These are phyloP conservation scores for Cydia amplana DNA, from an alignment of 1,140 invertebrate species.

Conservation along the genomic window DNA sequence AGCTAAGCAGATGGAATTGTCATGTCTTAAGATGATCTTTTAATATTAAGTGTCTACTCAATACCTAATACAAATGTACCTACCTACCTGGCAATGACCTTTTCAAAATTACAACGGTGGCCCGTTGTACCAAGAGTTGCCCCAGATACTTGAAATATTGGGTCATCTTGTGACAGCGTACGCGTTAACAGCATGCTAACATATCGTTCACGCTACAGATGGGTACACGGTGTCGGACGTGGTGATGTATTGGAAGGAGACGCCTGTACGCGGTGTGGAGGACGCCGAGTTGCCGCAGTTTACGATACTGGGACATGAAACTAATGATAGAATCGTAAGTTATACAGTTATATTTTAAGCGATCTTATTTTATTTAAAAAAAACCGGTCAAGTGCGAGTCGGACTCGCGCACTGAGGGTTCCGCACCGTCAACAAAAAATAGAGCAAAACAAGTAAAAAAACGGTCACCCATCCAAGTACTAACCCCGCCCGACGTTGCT, in stretches of 20 bases:
- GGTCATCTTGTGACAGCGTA: not conserved
- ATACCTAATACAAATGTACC: not conserved
- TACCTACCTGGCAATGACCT: too few species aligned
- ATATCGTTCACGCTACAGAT: slow-evolving; percentile 83
- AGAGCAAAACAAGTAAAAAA: too few species aligned
- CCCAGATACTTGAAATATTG: not conserved
- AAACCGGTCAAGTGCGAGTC: too few species aligned
- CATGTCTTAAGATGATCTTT: slow-evolving; percentile 3
- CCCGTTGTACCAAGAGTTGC: not conserved
- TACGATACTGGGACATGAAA: slow-evolving; percentile 95
- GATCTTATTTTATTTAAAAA: slow-evolving; percentile 12
- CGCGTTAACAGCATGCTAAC: slow-evolving; percentile 52
- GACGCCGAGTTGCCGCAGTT: slow-evolving; percentile 97
- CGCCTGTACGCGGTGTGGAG: slow-evolving; percentile 94
- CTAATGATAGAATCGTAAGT: slow-evolving; percentile 89
- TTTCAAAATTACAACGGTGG: not conserved
- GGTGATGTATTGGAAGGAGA: slow-evolving; percentile 97
- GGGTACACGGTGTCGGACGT: slow-evolving; percentile 98
- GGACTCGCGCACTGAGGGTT: too few species aligned
- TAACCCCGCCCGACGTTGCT: too few species aligned
- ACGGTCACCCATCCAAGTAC: too few species aligned
- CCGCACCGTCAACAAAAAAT: too few species aligned
- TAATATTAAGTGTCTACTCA: not conserved
- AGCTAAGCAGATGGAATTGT: not conserved
- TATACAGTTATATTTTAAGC: not conserved